A percentile compares a stretch with the other conserved stretches of the same genome.
These are phyloP conservation scores for Strigamia maritima DNA, from an alignment of 2,888 invertebrate genomes.

Conservation along the genomic window DNA sequence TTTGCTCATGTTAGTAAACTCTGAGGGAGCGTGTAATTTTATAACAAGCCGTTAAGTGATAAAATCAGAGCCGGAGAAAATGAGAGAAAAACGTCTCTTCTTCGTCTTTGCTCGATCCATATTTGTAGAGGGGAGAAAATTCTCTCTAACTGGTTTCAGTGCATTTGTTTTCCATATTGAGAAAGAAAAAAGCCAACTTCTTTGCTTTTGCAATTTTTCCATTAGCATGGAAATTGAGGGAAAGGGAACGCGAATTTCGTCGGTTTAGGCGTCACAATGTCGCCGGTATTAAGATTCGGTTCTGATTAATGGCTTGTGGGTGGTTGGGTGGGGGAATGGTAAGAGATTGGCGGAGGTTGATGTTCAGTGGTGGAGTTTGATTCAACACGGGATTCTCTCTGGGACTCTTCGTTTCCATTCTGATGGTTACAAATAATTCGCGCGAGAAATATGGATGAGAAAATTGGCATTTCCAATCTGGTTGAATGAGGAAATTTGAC, in stretches of 20 bases:
- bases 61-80: conserved; percentile 38
- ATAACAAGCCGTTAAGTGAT: conserved; percentile 40
- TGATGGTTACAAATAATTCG: conserved; percentile 21
- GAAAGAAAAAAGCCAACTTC: conserved; percentile 31
- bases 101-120: conserved; percentile 37
- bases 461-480: conserved; percentile 17
- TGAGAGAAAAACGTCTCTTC: conserved; percentile 36
- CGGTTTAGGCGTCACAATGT: conserved; percentile 37
- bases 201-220: conserved; percentile 38
- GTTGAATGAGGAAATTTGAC: background rate
- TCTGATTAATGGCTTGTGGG: conserved; percentile 36
- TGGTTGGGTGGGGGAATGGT: conserved; percentile 16
- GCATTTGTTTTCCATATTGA: conserved; percentile 41
- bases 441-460: background rate
- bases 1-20: conserved; percentile 38
- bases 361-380: conserved; percentile 12
- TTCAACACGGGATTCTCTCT: conserved; percentile 13
- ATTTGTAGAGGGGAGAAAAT: conserved; percentile 29
- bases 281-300: conserved; percentile 36
- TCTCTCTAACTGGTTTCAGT: conserved; percentile 33
- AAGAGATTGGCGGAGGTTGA: conserved; percentile 18
- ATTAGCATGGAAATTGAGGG: conserved; percentile 40
- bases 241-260: conserved; percentile 26
- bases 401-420: conserved; percentile 30
- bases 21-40: conserved; percentile 40